phyloP scores from a whole-genome alignment of 2,888 invertebrate genomes.

The Chironomus riparius region DNA sequence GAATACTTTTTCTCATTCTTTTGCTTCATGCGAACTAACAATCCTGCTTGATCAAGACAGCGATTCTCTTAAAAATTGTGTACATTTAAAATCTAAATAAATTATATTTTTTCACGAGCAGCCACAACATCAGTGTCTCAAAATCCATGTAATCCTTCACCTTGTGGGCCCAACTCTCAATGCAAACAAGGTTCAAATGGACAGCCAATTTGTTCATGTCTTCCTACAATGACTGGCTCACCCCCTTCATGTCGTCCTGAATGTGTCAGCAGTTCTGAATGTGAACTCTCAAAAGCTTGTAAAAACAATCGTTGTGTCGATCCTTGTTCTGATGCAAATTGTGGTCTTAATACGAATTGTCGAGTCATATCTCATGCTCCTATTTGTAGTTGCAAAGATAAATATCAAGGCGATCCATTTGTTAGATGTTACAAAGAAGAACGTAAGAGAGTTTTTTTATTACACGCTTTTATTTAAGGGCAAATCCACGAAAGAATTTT shows the following conservation, averaged over 20 bases:
- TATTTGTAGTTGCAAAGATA: slow-evolving; percentile 50
- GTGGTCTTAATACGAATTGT: slow-evolving; percentile 56
- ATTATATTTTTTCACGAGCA: neutral
- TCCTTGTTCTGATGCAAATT: slow-evolving; percentile 59
- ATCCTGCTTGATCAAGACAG: neutral
- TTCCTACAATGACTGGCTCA: slow-evolving; percentile 63
- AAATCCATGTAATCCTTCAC: slow-evolving; percentile 65
- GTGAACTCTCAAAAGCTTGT: slow-evolving; percentile 58
- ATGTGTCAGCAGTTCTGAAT: slow-evolving; percentile 67
- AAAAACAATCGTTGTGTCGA: slow-evolving; percentile 62
- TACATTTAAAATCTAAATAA: no score
- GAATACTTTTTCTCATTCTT: neutral
- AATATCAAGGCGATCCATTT: slow-evolving; percentile 57
- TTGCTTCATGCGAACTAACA: neutral
- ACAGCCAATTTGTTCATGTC: slow-evolving; percentile 59
- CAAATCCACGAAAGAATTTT: no score
- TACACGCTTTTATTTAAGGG: no score
- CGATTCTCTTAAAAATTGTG: no score
- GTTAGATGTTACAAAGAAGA: slow-evolving; percentile 24
- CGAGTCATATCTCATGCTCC: slow-evolving; percentile 56
- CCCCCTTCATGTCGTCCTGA: slow-evolving; percentile 68
- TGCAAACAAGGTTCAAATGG: slow-evolving; percentile 48
- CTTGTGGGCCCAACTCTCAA: slow-evolving; percentile 56
- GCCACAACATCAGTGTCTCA: neutral
- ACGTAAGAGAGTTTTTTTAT: neutral